These are phyloP conservation scores for Dreissena polymorpha DNA, from an alignment of 1,140 invertebrate genomes.

Conservation along the genomic window DNA sequence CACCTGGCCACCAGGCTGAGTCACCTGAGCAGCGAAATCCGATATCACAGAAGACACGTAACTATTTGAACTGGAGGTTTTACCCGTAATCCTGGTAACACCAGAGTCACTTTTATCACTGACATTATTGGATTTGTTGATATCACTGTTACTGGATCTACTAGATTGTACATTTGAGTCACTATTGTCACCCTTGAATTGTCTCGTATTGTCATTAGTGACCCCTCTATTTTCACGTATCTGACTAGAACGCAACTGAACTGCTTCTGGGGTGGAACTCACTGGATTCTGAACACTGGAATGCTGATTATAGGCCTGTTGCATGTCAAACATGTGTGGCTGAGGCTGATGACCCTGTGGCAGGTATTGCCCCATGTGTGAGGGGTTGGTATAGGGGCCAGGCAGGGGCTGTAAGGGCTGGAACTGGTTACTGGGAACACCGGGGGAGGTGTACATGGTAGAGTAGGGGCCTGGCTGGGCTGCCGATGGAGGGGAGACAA, in stretches of 20 bases:
- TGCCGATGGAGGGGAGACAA: slow-evolving; percentile 19
- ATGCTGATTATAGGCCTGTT: too few relatives aligned
- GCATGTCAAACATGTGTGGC: neutral
- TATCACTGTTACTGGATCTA: too few relatives aligned
- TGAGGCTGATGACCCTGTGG: slow-evolving; percentile 20
- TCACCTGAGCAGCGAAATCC: slow-evolving; percentile 25
- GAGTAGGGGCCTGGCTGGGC: slow-evolving; percentile 26
- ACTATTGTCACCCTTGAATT: too few relatives aligned
- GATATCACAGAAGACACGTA: slow-evolving; percentile 43
- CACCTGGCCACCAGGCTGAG: neutral
- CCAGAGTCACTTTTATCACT: too few relatives aligned
- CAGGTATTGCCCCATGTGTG: slow-evolving; percentile 9
- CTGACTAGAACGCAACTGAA: too few relatives aligned
- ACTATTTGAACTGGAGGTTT: neutral
- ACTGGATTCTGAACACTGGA: too few relatives aligned
- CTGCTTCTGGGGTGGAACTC: too few relatives aligned
- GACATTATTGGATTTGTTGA: too few relatives aligned
- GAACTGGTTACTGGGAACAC: slow-evolving; percentile 30
- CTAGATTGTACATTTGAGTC: too few relatives aligned
- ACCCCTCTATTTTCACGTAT: too few relatives aligned
- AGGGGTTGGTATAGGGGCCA: slow-evolving; percentile 33
- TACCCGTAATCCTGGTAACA: too few relatives aligned
- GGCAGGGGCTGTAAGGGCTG: slow-evolving; percentile 23
- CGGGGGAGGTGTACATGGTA: slow-evolving; percentile 30
- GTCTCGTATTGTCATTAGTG: too few relatives aligned